Evolutionary conservation across 2,797 vertebrate species (phyloP).

Genomic region (Pseudocheirus occidentalis): DNA sequence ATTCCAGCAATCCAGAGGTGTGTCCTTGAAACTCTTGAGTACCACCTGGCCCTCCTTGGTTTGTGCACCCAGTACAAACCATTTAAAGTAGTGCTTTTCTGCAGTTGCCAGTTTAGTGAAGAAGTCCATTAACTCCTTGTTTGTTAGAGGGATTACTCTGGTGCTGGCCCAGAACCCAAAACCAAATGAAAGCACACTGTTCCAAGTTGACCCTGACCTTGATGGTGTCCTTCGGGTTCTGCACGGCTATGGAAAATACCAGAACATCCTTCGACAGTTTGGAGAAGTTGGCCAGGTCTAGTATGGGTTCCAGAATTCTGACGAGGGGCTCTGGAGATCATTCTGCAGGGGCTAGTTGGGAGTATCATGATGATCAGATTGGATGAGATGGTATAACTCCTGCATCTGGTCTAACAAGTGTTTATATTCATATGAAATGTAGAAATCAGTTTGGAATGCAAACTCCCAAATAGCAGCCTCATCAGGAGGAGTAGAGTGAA

Average conservation of each 20-base stretch:
- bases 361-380: constrained; percentile 81
- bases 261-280: constrained; percentile 76
- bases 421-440: constrained; percentile 78
- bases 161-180: constrained; percentile 83
- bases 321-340: constrained; percentile 77
- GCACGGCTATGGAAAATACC: constrained; percentile 79
- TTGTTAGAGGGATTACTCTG: constrained; percentile 72
- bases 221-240: constrained; percentile 79
- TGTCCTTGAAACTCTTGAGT: constrained; percentile 84
- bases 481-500: constrained; percentile 75
- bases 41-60: constrained; percentile 74
- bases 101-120: constrained; percentile 56
- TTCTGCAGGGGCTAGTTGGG: constrained; percentile 71
- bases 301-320: constrained; percentile 72
- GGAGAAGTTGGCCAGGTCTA: constrained; percentile 84
- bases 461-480: constrained; percentile 72
- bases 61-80: constrained; percentile 78
- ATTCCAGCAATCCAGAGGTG: constrained; percentile 81
- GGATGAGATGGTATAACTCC: constrained; percentile 81
- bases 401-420: constrained; percentile 74
- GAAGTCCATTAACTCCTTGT: constrained; percentile 63
- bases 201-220: constrained; percentile 82
- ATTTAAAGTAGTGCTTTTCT: constrained; percentile 82
- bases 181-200: constrained; percentile 81
- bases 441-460: constrained; percentile 74